Conservation (phyloP, 2,888 invertebrate species). For the Dromius quadrimaculatus region DNA sequence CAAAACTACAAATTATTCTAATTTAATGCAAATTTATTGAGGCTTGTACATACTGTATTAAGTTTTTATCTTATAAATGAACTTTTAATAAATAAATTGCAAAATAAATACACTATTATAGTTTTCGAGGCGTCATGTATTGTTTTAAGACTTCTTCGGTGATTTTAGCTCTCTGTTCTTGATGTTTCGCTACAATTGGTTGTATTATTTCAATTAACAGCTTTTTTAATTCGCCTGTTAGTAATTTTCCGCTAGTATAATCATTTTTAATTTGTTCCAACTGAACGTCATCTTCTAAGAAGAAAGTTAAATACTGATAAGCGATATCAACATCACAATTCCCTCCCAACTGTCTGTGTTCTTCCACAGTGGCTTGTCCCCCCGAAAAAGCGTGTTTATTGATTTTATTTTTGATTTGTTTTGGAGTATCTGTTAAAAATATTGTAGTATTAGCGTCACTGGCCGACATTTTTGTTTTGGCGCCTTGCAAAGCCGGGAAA, state of each 20-base stretch:
- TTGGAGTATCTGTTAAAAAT: constrained; percentile 93
- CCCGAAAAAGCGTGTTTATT: constrained; percentile 99
- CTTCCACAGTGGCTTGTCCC: constrained; percentile 92
- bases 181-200: constrained; percentile 85
- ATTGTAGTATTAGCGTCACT: constrained; percentile 94
- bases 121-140: constrained; percentile 87
- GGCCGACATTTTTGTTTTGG: constrained; percentile 98
- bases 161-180: constrained; percentile 80
- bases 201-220: constrained; percentile 85
- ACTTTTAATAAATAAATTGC: constrained; percentile 33
- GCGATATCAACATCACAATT: constrained; percentile 96
- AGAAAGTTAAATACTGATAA: constrained; percentile 94
- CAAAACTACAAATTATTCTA: too few relatives aligned
- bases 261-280: constrained; percentile 78
- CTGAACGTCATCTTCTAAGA: constrained; percentile 91
- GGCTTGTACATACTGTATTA: constrained; percentile 30
- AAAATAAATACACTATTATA: constrained; percentile 67
- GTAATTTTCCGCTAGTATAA: constrained; percentile 87
- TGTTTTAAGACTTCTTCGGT: constrained; percentile 87
- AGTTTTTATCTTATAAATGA: constrained; percentile 25
- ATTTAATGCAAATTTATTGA: constrained; percentile 33
- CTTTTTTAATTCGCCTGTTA: constrained; percentile 96
- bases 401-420: constrained; percentile 96
- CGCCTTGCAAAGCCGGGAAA: constrained; percentile 91
- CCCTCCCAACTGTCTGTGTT: constrained; percentile 92